Evolutionary conservation across 2,888 invertebrate species (phyloP).

Genomic region (Pocota personata): DNA sequence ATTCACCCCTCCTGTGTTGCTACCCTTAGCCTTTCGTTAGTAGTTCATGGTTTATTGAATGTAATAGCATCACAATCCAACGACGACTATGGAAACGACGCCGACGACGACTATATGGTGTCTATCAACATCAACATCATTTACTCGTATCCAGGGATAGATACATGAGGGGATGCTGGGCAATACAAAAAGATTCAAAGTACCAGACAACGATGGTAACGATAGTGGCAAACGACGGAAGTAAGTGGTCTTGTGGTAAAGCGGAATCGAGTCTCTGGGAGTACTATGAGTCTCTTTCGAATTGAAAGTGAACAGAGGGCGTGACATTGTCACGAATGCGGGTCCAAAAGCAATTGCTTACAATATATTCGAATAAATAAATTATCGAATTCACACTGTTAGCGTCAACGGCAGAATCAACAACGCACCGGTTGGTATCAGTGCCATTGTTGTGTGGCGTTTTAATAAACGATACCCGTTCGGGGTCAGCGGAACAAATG

Average conservation of each 20-base stretch:
- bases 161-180: not conserved
- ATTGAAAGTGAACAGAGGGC: not conserved
- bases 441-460: constrained; percentile 9
- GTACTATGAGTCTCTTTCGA: constrained; percentile 7
- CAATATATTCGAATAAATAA: constrained; percentile 54
- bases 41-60: constrained; percentile 55
- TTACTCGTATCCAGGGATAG: not conserved
- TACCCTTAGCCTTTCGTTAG: not conserved
- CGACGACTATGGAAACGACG: too few species aligned
- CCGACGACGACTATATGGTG: not conserved
- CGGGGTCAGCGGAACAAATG: constrained; percentile 11
- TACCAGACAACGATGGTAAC: not conserved
- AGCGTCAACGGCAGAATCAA: constrained; percentile 16
- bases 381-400: constrained; percentile 37
- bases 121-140: constrained; percentile 29
- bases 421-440: constrained; percentile 4
- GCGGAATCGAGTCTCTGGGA: not conserved
- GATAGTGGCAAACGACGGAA: constrained; percentile 24
- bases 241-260: constrained; percentile 15
- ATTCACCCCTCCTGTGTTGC: not conserved
- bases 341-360: constrained; percentile 21
- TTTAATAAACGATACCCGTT: constrained; percentile 24
- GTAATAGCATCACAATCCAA: constrained; percentile 35
- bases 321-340: constrained; percentile 27
- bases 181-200: not conserved